Evolutionary conservation across 2,797 vertebrate species (phyloP), one percentile per base, ranked within the genome.

Genomic region (Stomatorhinus walkeri): DNA sequence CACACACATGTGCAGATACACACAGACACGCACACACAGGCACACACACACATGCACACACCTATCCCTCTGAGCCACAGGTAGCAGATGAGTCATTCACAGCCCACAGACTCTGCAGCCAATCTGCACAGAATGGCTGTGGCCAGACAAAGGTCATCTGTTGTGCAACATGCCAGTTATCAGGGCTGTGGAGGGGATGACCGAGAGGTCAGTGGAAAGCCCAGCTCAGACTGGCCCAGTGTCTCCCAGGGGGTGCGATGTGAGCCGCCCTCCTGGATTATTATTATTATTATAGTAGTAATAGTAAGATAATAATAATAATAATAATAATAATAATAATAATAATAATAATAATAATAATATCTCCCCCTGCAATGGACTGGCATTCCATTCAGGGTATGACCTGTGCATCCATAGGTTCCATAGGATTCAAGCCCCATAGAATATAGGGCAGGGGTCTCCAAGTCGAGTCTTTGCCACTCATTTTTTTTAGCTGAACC

Each of bases 121-220:
- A 95, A 94, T 94, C 92, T 91, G 94, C 94, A 96, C 96, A 97
- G 96, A 96, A 95, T 95, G 95, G 96, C 94, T 94, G 91, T 91
- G 91, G 95, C 91, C 91, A 94, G 94, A 95, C 95, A 96, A 96
- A 97, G 96, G 95, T 96, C 92, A 0, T 49, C 49, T 64, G 91
- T 92, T 94, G 94, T 93, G 93, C 94, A 93, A 94, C 92, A 91
- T 90, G 92, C 89, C 81, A 52, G 91, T 93, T 94, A 94, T 92
- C 91, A 90, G 89, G 90, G 89, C 92, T 90, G 64, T 90, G 89
- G 86, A 79, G 89, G 0, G 12, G 48, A 85, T 1, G 9, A 24
- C 9, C 81, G 46, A 85, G 46, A 51, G 81, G 48, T 85, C 72
- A 79, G 46, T 84, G 81, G 46, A 49, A 84, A 14, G 19, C 19